Evolutionary conservation across 2,888 invertebrate genomes (phyloP).

Genomic region (Cecidostiba fungosa): DNA sequence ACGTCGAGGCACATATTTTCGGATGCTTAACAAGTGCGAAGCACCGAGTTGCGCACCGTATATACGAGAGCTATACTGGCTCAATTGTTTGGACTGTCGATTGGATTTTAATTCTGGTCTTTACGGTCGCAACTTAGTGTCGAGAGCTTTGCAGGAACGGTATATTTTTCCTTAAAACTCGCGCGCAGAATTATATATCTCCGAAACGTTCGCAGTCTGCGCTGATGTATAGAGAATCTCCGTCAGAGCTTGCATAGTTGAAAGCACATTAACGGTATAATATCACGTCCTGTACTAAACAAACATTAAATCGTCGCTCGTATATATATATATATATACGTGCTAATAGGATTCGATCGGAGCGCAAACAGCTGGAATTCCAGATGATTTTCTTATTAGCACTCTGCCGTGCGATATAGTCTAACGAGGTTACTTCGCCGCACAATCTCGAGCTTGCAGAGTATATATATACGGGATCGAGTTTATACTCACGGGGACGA

Average conservation of each 20-base stretch:
- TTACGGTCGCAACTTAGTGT: background rate
- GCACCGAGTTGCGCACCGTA: background rate
- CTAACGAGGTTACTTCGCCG: constrained; percentile 52
- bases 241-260: too few species aligned
- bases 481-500: constrained; percentile 10
- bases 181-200: too few species aligned
- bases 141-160: background rate
- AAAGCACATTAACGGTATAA: too few species aligned
- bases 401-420: background rate
- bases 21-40: constrained; percentile 1
- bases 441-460: background rate
- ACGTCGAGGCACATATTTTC: background rate
- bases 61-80: background rate
- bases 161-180: background rate
- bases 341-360: constrained; percentile 59
- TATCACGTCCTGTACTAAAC: constrained; percentile 31
- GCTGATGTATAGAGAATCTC: too few species aligned
- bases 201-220: too few species aligned
- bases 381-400: constrained; percentile 61
- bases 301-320: constrained; percentile 36
- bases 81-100: background rate
- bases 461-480: background rate
- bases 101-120: background rate
- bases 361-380: constrained; percentile 35
- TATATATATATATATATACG: constrained; percentile 24